phyloP scores from a whole-genome alignment of 2,113 vertebrate species.

The Caranx melampygus region DNA sequence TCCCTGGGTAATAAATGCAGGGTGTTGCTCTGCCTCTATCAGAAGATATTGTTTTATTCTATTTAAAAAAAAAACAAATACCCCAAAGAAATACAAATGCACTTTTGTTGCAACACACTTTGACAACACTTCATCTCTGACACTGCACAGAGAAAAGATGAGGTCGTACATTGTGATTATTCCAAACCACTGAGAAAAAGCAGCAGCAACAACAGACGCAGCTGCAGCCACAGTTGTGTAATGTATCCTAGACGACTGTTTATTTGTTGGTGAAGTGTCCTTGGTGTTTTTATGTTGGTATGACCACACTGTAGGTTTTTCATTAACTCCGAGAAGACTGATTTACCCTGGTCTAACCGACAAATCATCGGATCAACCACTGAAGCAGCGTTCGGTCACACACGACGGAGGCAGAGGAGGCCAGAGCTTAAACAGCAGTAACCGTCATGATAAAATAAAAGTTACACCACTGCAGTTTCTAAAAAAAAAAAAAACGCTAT shows the following conservation, averaged over 20 bases:
- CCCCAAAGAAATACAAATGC: not conserved
- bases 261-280: slow-evolving; percentile 17
- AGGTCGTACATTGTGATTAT: not conserved
- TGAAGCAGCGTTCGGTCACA: not conserved
- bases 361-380: not conserved
- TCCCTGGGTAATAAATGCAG: slow-evolving; percentile 21
- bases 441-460: not conserved
- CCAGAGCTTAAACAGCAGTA: not conserved
- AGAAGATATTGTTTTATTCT: not conserved
- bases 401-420: not conserved
- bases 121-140: not conserved
- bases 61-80: not conserved
- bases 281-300: not conserved
- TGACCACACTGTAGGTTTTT: slow-evolving; percentile 11
- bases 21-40: slow-evolving; percentile 1
- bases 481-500: slow-evolving; percentile 1
- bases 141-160: not conserved
- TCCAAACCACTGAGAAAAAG: not conserved
- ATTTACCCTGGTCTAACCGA: not conserved
- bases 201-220: not conserved
- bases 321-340: not conserved
- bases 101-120: not conserved
- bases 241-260: not conserved
- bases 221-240: not conserved
- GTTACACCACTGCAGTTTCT: not conserved